A percentile compares a stretch with the other conserved stretches of the same genome.
These are phyloP conservation scores for Caenorhabditis panamensis DNA, from an alignment of 2,888 invertebrate species.

Conservation along the genomic window DNA sequence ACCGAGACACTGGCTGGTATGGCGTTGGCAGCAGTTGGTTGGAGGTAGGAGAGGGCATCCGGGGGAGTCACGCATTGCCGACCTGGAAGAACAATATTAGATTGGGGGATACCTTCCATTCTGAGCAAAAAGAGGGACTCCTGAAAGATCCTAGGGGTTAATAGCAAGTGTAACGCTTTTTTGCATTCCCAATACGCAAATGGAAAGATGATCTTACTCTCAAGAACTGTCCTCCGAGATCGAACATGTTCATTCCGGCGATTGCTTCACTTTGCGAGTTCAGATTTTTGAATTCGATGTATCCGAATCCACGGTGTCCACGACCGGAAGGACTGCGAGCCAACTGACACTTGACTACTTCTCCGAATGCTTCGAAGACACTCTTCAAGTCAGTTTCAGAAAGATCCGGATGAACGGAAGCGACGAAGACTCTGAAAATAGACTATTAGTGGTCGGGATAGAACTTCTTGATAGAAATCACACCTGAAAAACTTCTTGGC, in stretches of 20 bases:
- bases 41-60: constrained; percentile 85
- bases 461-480: too few species aligned
- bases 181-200: too few species aligned
- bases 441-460: constrained; percentile 10
- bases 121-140: not conserved
- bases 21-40: constrained; percentile 85
- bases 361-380: constrained; percentile 99
- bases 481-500: constrained; percentile 85
- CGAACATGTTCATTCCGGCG: constrained; percentile 98
- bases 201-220: constrained; percentile 85
- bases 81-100: constrained; percentile 74
- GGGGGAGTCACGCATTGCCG: constrained; percentile 93
- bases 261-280: constrained; percentile 96
- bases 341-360: constrained; percentile 93
- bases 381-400: constrained; percentile 97
- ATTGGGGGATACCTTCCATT: constrained; percentile 4
- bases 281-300: constrained; percentile 95
- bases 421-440: constrained; percentile 86
- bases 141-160: not conserved
- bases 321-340: constrained; percentile 87
- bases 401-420: constrained; percentile 96
- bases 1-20: constrained; percentile 97
- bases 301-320: constrained; percentile 91
- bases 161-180: too few species aligned
- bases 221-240: constrained; percentile 95